Evolutionary conservation across 2,888 invertebrate species (phyloP), one percentile per base, ranked within the genome.

Genomic region (Schrankia costaestrigalis): DNA sequence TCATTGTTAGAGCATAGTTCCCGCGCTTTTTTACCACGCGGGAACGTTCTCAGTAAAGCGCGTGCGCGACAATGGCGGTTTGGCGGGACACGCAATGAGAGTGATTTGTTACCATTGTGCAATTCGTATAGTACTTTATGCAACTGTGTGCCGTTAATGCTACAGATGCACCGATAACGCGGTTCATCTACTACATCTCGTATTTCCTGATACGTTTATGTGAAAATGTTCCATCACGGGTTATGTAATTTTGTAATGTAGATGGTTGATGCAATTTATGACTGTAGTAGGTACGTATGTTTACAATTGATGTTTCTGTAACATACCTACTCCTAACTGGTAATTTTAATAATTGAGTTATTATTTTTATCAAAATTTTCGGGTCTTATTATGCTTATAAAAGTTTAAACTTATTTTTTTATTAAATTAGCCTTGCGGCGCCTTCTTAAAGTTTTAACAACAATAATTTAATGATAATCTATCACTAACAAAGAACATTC

Each of bases 1-100:
- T 84, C 78, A 82, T 86, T 83, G 79, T 79, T 73, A 67, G 49
- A 64, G 64, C 53, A 63, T 46, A 58, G 78, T 84, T 88, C 88
- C 85, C 87, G 86, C 86, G 87, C 78, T 85, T 87, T 88, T 88
- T 86, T 52, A 43, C 63, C 65, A 72, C 85, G 86, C 86, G 88
- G 85, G 87, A 88, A 88, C 71, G 72, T 86, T 88, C 88, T 73
- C 87, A 86, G 78, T 72, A 73, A 72, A 73, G 74, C 83, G 80
- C 83, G 78, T 79, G 82, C 76, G 78, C 75, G 70, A 84, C 85
- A 85, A 86, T 85, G 78, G 81, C 68, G 60, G 33, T 56, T 50
- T 41, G 41, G 57, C 62, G 58, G 53, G 60, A 66, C 68, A 68
- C 61, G 63, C 78, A 83, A 74, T 75, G 81, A 86, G 82, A 85